Conservation (phyloP, 2,797 vertebrate genomes). For the Brachymystax lenok region DNA sequence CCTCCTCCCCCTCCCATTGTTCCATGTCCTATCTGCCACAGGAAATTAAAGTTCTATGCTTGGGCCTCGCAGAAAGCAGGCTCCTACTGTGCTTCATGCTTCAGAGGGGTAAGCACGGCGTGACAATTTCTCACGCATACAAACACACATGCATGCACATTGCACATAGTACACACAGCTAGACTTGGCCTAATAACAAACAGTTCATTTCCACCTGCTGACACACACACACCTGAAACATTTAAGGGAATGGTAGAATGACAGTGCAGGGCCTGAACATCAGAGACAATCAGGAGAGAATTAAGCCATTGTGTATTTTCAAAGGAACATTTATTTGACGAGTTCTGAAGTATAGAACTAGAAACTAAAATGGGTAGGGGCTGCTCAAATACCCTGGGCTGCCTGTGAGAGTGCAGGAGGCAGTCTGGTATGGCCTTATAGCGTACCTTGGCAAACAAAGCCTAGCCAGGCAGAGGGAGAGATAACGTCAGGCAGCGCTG, state of each 20-base stretch:
- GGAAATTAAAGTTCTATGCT: slow-evolving; percentile 54
- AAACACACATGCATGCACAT: not conserved
- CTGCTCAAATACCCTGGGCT: not conserved
- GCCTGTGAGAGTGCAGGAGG: not conserved
- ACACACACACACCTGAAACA: not conserved
- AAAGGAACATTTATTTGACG: not conserved
- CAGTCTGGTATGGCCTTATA: not conserved
- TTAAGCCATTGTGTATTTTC: not conserved
- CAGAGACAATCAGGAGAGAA: not conserved
- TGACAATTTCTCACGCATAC: not conserved
- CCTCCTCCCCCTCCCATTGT: slow-evolving; percentile 32
- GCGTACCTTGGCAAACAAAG: slow-evolving; percentile 11
- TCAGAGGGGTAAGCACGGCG: not conserved
- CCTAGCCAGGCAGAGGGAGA: not conserved
- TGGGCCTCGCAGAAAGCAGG: not conserved
- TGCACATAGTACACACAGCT: not conserved
- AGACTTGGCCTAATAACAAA: too few relatives aligned
- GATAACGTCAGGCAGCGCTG: not conserved
- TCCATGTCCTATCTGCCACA: slow-evolving; percentile 40
- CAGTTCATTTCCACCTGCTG: not conserved
- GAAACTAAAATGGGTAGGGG: not conserved
- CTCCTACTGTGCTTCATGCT: not conserved
- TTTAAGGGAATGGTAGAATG: not conserved
- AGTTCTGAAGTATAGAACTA: slow-evolving; percentile 6
- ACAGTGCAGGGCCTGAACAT: not conserved